These are phyloP conservation scores for Chinchilla lanigera DNA, from an alignment of 2,113 vertebrate genomes.

Conservation along the genomic window DNA sequence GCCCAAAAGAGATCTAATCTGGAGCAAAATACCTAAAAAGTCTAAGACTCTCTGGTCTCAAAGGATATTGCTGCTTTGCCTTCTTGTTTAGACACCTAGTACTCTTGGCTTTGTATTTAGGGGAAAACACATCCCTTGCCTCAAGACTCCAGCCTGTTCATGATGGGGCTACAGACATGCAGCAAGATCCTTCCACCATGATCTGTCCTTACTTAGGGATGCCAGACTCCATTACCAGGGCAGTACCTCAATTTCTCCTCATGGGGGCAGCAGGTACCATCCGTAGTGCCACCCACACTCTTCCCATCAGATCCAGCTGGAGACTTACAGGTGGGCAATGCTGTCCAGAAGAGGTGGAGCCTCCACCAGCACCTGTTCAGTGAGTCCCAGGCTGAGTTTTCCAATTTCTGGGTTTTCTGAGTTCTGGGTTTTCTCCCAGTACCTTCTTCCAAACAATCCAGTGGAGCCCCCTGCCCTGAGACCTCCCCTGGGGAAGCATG, in stretches of 20 bases:
- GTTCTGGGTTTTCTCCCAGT: background rate
- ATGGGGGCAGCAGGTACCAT: constrained; percentile 83
- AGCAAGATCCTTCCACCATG: background rate
- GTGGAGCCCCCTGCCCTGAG: background rate
- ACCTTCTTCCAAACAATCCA: background rate
- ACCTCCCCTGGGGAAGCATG: background rate
- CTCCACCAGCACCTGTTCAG: background rate
- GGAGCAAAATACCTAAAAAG: background rate
- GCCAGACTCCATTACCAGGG: background rate
- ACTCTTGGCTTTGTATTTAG: background rate
- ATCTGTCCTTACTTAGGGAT: background rate
- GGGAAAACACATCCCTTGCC: background rate
- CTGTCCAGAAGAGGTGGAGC: background rate
- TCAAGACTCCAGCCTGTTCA: background rate
- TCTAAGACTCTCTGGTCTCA: background rate
- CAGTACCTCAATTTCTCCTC: constrained; percentile 72
- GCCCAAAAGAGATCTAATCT: background rate
- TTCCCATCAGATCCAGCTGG: background rate
- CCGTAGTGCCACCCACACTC: background rate
- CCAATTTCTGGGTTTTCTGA: background rate
- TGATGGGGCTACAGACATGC: background rate
- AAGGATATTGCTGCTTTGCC: background rate
- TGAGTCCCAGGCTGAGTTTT: background rate
- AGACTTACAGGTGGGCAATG: background rate
- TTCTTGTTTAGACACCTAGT: background rate